Base-by-base conservation (phyloP, 2,888 invertebrate species). In the Lasiommata megera region DNA sequence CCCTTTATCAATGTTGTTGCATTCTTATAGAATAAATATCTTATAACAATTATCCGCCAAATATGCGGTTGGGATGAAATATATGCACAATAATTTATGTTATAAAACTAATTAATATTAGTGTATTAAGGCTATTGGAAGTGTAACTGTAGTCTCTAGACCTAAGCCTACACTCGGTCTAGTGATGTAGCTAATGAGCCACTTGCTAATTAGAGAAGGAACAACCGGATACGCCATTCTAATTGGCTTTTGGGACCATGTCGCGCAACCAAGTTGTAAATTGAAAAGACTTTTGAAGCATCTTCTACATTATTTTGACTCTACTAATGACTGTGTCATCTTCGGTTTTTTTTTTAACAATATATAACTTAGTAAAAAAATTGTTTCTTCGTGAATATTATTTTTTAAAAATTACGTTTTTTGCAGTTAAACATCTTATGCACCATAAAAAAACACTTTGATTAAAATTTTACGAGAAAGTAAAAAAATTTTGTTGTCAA, bases 121-220 rank as follows among this genome's bases (percentile, higher is more conserved):
- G 63, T 51, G 40, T 38, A 28, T 40, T 40, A 6, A 38, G 11
- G 9, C 7, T 40, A 6, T 7, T 14, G 6, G 16, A 51, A 16
- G 16, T 17, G 6, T 29, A 6, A n/a, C 52, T 6, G 41, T 36
- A 3, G 36, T 44, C 53, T 44, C 53, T 53, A 3, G 36, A 9
- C 12, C 23, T 44, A 53, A 11, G 17, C 23, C 43, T 44, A 34
- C 53, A 23, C 34, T 53, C 64, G 74, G 79, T 77, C 77, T 84
- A 82, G 82, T 80, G 81, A 82, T 84, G 84, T 84, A 78, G 79
- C 82, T 88, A 89, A 89, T 88, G 88, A 88, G 86, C 76, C 79
- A 79, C 80, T 86, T 74, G 85, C 87, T 88, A 89, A 88, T 88
- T 89, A 88, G 86, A 76, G 87, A 81, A 88, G 85, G 87, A 88